A percentile compares a stretch with the other conserved stretches of the same genome.
Conservation (phyloP, 2,888 invertebrate species). For the Coelopa pilipes region DNA sequence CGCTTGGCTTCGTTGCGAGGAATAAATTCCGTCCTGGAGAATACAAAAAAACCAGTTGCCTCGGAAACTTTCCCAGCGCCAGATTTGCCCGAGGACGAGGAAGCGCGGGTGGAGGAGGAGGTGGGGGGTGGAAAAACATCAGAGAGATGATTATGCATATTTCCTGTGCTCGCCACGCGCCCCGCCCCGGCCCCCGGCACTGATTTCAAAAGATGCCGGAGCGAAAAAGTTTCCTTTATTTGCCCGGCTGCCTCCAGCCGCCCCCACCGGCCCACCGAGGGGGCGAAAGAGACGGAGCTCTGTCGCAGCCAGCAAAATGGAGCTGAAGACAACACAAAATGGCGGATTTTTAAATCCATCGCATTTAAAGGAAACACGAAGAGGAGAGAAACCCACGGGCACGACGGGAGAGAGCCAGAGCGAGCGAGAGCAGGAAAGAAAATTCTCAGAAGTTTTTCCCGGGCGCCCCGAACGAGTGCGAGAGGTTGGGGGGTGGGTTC, state of each 20-base stretch:
- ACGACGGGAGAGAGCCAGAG: not conserved
- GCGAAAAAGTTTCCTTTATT: constrained; percentile 9
- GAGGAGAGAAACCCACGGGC: not conserved
- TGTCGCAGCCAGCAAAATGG: constrained; percentile 23
- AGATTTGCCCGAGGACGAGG: not conserved
- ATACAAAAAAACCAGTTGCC: not conserved
- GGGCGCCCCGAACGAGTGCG: not conserved
- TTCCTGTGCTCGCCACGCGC: constrained; percentile 42
- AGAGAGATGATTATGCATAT: constrained; percentile 46
- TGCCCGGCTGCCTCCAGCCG: not conserved
- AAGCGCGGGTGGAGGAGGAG: not conserved
- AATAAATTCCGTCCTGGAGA: not conserved
- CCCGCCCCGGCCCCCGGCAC: constrained; percentile 26
- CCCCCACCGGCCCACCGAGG: not conserved
- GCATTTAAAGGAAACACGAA: constrained; percentile 29
- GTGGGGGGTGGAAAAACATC: constrained; percentile 22
- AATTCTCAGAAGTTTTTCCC: constrained; percentile 19
- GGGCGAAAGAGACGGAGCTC: constrained; percentile 29
- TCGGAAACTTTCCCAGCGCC: constrained; percentile 6
- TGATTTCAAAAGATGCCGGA: constrained; percentile 39
- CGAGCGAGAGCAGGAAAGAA: not conserved
- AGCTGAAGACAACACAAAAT: constrained; percentile 30
- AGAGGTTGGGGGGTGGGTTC: not conserved
- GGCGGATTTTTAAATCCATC: constrained; percentile 39
- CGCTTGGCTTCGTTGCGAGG: not conserved